Evolutionary conservation across 2,113 vertebrate genomes (phyloP).

Genomic region (Strigops habroptila): DNA sequence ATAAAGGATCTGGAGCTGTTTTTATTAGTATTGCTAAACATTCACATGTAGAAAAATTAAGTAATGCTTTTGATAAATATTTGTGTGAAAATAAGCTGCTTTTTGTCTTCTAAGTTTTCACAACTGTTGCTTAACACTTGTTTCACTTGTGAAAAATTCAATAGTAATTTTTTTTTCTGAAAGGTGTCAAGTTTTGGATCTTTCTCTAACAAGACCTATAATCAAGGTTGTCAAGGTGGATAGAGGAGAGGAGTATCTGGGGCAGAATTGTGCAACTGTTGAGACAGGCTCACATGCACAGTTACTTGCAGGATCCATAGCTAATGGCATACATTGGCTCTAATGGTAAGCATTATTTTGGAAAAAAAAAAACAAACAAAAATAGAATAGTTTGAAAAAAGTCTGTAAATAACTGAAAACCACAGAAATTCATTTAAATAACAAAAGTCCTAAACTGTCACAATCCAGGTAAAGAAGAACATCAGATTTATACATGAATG

Average conservation of each 20-base stretch:
- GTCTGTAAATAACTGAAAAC: background rate
- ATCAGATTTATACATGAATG: background rate
- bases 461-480: background rate
- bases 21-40: background rate
- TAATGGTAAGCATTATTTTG: background rate
- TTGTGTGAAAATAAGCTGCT: background rate
- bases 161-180: background rate
- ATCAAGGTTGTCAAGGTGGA: background rate
- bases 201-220: background rate
- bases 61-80: background rate
- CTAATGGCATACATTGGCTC: background rate
- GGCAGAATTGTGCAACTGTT: background rate
- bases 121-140: background rate
- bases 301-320: background rate
- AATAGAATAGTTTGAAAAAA: background rate
- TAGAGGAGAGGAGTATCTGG: background rate
- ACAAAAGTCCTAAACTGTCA: background rate
- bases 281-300: background rate
- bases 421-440: background rate
- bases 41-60: background rate
- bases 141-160: background rate
- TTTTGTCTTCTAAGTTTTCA: background rate
- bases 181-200: background rate
- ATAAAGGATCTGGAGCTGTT: background rate
- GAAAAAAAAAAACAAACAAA: background rate